Evolutionary conservation across 1,140 invertebrate genomes (phyloP).

Genomic region (Solenopsis invicta): DNA sequence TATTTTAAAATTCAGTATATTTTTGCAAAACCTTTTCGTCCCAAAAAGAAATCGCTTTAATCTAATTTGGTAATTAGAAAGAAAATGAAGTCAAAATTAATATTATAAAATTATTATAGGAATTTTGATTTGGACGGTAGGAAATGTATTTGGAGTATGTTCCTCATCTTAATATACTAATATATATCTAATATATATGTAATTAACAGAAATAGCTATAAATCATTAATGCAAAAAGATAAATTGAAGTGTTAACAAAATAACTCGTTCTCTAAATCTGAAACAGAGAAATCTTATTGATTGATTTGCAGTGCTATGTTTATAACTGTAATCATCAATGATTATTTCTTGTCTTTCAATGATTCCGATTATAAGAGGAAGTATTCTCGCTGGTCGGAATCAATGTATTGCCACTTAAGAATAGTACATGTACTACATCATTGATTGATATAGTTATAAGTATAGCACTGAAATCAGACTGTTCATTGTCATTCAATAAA

Average conservation of each 20-base stretch:
- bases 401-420: no score
- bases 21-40: not conserved
- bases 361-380: no score
- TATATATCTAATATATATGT: not conserved
- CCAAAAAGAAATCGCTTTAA: not conserved
- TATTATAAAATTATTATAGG: not conserved
- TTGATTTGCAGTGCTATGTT: no score
- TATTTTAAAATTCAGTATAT: constrained; percentile 1
- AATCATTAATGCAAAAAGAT: not conserved
- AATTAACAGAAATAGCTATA: not conserved
- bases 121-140: not conserved
- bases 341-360: no score
- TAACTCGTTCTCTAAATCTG: not conserved
- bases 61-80: not conserved
- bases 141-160: not conserved
- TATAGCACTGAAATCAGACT: no score
- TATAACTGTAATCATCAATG: no score
- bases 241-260: not conserved
- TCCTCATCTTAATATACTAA: not conserved
- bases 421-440: no score
- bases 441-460: no score
- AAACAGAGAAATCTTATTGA: no score
- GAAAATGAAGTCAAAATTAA: not conserved
- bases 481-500: no score
- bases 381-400: no score